phyloP scores from a whole-genome alignment of 1,140 invertebrate species.

The Eupristina koningsbergeri region DNA sequence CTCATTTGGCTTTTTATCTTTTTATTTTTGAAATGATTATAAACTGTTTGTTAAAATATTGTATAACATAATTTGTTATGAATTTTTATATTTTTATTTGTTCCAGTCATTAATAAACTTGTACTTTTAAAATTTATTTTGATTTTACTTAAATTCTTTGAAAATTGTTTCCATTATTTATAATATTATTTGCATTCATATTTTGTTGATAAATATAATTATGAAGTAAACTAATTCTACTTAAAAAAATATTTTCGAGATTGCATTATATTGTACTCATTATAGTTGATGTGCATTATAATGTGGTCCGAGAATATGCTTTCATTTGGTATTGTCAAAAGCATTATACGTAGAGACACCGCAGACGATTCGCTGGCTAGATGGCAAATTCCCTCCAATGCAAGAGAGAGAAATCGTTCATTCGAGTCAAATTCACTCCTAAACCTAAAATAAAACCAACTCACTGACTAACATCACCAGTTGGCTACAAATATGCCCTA shows the following conservation, averaged over 20 bases:
- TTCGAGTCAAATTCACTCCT: conserved; percentile 14
- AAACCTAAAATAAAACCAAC: conserved; percentile 21
- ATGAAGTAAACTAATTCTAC: too few species aligned
- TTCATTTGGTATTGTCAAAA: conserved; percentile 31
- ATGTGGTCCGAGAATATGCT: conserved; percentile 35
- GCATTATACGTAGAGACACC: neutral
- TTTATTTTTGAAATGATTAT: neutral
- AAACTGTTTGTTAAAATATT: neutral
- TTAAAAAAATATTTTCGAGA: too few species aligned
- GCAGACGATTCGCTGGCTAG: conserved; percentile 25
- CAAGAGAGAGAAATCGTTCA: conserved; percentile 44
- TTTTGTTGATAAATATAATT: too few species aligned
- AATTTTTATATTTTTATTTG: neutral
- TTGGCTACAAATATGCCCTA: conserved; percentile 36
- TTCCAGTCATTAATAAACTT: neutral
- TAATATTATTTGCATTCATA: too few species aligned
- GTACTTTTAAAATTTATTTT: neutral
- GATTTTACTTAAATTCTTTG: neutral
- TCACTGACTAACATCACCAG: conserved; percentile 40
- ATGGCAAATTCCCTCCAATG: conserved; percentile 49
- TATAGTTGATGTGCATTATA: neutral
- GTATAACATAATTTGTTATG: neutral
- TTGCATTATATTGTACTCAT: neutral
- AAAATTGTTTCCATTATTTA: neutral
- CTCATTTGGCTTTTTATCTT: neutral